Percentiles rank a stretch among this genome's conserved stretches.
Conservation (phyloP, 2,797 vertebrate species). For the Spinus pinus region DNA sequence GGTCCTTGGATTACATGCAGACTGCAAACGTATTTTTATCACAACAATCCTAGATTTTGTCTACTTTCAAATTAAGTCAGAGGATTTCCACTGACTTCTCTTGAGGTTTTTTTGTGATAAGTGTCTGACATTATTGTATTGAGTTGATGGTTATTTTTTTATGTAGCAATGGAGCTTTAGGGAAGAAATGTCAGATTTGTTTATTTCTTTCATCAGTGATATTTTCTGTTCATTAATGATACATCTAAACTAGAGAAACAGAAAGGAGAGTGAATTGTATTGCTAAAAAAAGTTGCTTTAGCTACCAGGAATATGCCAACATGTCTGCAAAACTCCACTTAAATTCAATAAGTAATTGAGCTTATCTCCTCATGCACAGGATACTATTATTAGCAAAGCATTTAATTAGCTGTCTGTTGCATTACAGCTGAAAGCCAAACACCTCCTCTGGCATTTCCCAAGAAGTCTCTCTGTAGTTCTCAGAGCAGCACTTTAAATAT, state of each 20-base stretch:
- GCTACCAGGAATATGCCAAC: not conserved
- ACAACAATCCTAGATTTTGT: not conserved
- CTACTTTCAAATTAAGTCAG: not conserved
- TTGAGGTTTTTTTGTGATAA: not conserved
- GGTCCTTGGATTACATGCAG: not conserved
- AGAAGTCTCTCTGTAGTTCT: slow-evolving; percentile 1
- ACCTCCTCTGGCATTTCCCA: slow-evolving; percentile 30
- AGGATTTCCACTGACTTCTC: not conserved
- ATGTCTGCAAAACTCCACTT: not conserved
- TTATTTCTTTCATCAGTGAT: not conserved
- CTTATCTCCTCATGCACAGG: slow-evolving; percentile 30
- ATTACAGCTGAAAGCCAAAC: slow-evolving; percentile 6
- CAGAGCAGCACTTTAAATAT: not conserved
- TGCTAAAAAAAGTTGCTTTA: not conserved
- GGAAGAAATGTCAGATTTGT: not conserved
- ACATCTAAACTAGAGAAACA: not conserved
- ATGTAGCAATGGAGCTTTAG: not conserved
- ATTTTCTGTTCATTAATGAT: not conserved
- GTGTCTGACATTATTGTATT: not conserved
- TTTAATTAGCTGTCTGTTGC: slow-evolving; percentile 48
- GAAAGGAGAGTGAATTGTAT: not conserved
- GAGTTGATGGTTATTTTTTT: not conserved
- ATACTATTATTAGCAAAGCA: slow-evolving; percentile 46
- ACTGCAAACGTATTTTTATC: not conserved
- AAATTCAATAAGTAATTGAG: slow-evolving; percentile 20